These are phyloP conservation scores for Ctenochaetus hawaiiensis DNA, from an alignment of 2,797 vertebrate genomes.

Conservation along the genomic window DNA sequence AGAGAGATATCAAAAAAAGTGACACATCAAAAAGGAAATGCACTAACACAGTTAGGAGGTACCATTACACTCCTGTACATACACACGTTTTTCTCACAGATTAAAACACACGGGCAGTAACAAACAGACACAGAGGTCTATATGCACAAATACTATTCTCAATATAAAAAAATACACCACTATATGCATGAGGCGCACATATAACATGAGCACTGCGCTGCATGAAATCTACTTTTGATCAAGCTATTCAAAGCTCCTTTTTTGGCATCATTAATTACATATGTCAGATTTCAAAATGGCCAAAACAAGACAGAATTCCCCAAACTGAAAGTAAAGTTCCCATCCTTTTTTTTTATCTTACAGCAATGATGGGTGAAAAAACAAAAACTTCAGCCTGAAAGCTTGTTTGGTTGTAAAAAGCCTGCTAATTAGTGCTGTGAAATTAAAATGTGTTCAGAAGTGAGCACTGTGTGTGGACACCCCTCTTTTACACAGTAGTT, in stretches of 20 bases:
- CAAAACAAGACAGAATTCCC: background rate
- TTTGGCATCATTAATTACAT: background rate
- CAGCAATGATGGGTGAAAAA: slow-evolving; percentile 5
- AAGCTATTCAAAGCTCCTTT: background rate
- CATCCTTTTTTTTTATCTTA: background rate
- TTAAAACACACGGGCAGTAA: background rate
- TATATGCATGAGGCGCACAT: background rate
- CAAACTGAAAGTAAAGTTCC: background rate
- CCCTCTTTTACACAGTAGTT: background rate
- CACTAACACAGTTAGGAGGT: slow-evolving; percentile 3
- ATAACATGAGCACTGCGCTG: background rate
- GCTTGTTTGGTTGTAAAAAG: slow-evolving; percentile 23
- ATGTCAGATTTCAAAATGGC: background rate
- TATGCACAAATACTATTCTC: too few species aligned
- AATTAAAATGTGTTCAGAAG: slow-evolving; percentile 14
- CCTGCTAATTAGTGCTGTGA: background rate
- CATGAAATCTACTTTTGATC: background rate
- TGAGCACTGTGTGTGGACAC: background rate
- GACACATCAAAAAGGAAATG: slow-evolving; percentile 55
- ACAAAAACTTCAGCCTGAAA: background rate
- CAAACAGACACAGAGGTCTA: background rate
- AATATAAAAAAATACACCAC: background rate
- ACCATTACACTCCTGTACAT: background rate
- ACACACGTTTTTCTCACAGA: slow-evolving; percentile 11
- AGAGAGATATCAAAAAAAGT: slow-evolving; percentile 42